Percentiles rank a stretch among this genome's conserved stretches.
Conservation (phyloP, 1,140 invertebrate species). For the Glossosoma conforme region DNA sequence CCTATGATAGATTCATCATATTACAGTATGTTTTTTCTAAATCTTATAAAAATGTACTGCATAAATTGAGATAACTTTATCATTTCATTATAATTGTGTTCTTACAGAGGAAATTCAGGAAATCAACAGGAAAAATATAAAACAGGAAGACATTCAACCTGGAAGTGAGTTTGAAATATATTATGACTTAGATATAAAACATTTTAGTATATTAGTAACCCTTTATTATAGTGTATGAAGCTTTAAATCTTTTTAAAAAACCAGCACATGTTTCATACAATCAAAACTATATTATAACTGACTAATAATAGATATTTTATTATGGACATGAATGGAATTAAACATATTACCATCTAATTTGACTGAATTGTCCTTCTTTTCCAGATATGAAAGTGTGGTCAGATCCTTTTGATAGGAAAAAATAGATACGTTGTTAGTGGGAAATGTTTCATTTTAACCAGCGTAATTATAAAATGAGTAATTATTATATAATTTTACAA, state of each 20-base stretch:
- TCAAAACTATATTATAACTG: not conserved
- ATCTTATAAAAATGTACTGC: not conserved
- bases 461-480: conserved; percentile 1
- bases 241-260: no score
- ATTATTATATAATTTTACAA: not conserved
- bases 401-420: conserved; percentile 61
- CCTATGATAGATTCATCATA: conserved; percentile 13
- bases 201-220: not conserved
- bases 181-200: conserved; percentile 1
- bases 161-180: conserved; percentile 52
- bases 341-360: no score
- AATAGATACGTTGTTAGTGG: no score
- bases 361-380: conserved; percentile 39
- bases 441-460: conserved; percentile 2
- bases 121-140: conserved; percentile 51
- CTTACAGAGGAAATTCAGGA: conserved; percentile 59
- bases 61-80: not conserved
- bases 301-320: not conserved
- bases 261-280: not conserved
- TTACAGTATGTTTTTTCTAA: conserved; percentile 12
- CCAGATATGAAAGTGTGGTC: conserved; percentile 69
- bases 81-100: conserved; percentile 11
- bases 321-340: no score
- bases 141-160: conserved; percentile 63
- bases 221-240: not conserved